Percentiles rank a stretch among this genome's conserved stretches.
These are phyloP conservation scores for Oxyscelio sp. DNA, from an alignment of 2,888 invertebrate genomes.

Conservation along the genomic window DNA sequence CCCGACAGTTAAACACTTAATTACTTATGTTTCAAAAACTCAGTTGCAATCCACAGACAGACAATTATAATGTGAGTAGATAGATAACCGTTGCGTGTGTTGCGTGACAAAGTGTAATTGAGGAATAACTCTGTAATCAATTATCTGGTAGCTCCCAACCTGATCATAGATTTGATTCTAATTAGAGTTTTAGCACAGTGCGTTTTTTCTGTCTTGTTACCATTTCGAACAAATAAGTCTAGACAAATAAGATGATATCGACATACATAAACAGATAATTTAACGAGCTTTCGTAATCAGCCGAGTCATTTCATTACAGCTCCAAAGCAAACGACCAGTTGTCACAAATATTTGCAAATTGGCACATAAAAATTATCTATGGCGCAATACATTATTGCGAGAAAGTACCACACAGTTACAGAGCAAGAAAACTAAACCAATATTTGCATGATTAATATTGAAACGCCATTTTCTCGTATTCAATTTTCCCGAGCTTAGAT, in stretches of 20 bases:
- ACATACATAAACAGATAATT: constrained; percentile 25
- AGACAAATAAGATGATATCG: constrained; percentile 43
- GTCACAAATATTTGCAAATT: constrained; percentile 22
- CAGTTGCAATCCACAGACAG: constrained; percentile 13
- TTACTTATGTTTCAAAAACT: constrained; percentile 47
- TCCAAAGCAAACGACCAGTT: constrained; percentile 26
- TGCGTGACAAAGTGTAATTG: constrained; percentile 70
- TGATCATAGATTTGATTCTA: constrained; percentile 59
- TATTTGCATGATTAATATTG: constrained; percentile 31
- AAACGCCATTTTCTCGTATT: constrained; percentile 5
- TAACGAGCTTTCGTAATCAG: constrained; percentile 16
- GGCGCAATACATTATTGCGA: background rate
- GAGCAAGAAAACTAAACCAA: background rate
- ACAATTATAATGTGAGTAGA: constrained; percentile 39
- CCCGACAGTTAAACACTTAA: constrained; percentile 40
- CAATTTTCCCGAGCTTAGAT: constrained; percentile 23
- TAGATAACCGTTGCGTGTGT: constrained; percentile 45
- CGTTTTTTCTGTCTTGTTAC: constrained; percentile 46
- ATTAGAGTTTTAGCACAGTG: constrained; percentile 58
- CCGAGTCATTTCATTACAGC: constrained; percentile 33
- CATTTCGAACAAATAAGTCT: constrained; percentile 38
- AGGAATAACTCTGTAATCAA: constrained; percentile 63
- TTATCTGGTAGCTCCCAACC: constrained; percentile 38
- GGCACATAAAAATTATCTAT: background rate
- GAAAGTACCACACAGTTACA: background rate